Base-by-base conservation (phyloP, 2,797 vertebrate genomes). In the Sebastes iracundus region DNA sequence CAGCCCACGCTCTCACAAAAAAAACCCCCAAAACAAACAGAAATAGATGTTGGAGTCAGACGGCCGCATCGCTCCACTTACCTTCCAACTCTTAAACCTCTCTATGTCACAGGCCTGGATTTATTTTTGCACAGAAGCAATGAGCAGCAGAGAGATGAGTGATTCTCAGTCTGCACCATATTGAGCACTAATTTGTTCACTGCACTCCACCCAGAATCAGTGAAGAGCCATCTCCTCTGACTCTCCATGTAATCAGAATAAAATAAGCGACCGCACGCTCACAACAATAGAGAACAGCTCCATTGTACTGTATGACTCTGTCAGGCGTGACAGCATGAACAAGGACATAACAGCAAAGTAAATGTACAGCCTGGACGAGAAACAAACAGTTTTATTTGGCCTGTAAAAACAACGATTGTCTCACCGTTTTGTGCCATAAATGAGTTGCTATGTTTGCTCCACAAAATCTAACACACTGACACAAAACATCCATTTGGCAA, bases 251-350 rank as follows among this genome's bases (percentile, higher is more conserved):
- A 38, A 79, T 66, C 69, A 13, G 20, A 70, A 35, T 32, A 56
- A 80, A 64, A 59, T 53, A 75, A 68, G 28, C 20, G 12, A 53
- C 65, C 46, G 23, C n/a, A 63, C 53, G 52, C 77, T 75, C 46
- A 60, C 42, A 69, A 67, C 69, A 82, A 74, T 7, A 78, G 80
- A 90, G 68, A 87, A 81, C 46, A 66, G 78, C 23, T 68, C 68
- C 38, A 70, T 87, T 89, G 80, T 87, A 4, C 14, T 78, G 65
- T 16, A 67, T 12, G 59, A 59, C 28, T 85, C 49, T 23, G 59
- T 76, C 53, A 75, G 52, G 42, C 42, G 0, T 62, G 76, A 80
- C 80, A 25, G 25, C 84, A 82, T 33, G 12, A 62, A 52, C 59
- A 38, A 63, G 60, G 60, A 77, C 69, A 64, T n/a, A 42, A 79